Conservation (phyloP, 2,888 invertebrate genomes). For the Pristionchus exspectatus region DNA sequence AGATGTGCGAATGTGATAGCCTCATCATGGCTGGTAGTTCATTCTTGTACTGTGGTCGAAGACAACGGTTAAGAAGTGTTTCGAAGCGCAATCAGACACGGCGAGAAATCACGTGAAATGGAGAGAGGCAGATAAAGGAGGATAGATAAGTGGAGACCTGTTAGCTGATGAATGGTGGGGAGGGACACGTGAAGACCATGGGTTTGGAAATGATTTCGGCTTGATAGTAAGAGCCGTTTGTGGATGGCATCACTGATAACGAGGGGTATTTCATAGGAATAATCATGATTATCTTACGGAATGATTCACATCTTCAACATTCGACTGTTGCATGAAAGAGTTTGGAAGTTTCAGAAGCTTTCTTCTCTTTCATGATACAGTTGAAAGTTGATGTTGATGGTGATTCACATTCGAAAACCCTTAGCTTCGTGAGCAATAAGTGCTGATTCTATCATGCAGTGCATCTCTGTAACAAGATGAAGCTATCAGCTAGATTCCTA, state of each 20-base stretch:
- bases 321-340: no score
- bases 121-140: not conserved
- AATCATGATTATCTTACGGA: not conserved
- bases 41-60: not conserved
- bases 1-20: conserved; percentile 17
- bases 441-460: not conserved
- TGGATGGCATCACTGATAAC: not conserved
- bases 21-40: not conserved
- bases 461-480: not conserved
- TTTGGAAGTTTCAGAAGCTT: no score
- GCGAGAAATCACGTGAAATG: not conserved
- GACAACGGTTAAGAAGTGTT: not conserved
- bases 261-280: not conserved
- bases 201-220: not conserved
- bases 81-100: not conserved
- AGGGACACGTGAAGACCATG: conserved; percentile 1
- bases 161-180: not conserved
- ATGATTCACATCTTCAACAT: no score
- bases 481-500: not conserved
- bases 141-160: conserved; percentile 40
- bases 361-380: no score
- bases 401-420: no score
- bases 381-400: no score
- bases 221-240: not conserved
- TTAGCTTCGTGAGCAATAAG: no score